Evolutionary conservation across 2,888 invertebrate genomes (phyloP), one percentile per base, ranked within the genome.

Genomic region (Pomacea canaliculata): DNA sequence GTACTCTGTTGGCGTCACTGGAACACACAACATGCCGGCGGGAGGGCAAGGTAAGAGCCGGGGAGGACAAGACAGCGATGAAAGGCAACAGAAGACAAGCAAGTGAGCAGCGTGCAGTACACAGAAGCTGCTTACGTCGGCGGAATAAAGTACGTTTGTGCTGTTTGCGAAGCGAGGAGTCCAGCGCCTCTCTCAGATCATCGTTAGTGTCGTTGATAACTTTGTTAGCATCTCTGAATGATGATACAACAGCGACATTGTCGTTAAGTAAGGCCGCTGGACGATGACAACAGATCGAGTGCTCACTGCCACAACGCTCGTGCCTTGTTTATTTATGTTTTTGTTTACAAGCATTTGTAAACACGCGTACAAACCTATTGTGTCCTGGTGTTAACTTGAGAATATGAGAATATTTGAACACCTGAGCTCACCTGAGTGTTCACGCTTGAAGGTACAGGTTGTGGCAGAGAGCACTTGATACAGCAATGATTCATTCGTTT

Each of bases 141-240:
- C 49, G 51, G 75, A 75, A 75, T 18, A 70, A 7, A 13, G 75
- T 63, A 7, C 69, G 70, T 65, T 23, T 70, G 70, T 69, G 75
- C 1, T 49, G 63, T 48, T 65, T 75, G 19, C 51, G 51, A 27
- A 69, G 67, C n/a, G 48, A 63, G 49, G 70, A 23, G 63, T 63
- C 75, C 63, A 75, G 48, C 27, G 75, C 75, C 63, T 90, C 90
- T 63, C 93, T 86, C n/a, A 93, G 88, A 78, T 92, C 92, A 82
- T 93, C 93, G 84, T 93, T 93, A 2, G 93, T 92, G 82, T 93
- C 93, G 81, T 93, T 92, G 10, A 93, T 90, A 66, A 91, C 91
- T 79, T 92, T 91, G 86, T 93, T 93, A 16, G 93, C 93, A 81
- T 93, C 92, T 79, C 93, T 93, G 83, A 73, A 87, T 16, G 46